These are phyloP conservation scores for Lethenteron reissneri DNA, from an alignment of 2,113 vertebrate genomes.

Conservation along the genomic window DNA sequence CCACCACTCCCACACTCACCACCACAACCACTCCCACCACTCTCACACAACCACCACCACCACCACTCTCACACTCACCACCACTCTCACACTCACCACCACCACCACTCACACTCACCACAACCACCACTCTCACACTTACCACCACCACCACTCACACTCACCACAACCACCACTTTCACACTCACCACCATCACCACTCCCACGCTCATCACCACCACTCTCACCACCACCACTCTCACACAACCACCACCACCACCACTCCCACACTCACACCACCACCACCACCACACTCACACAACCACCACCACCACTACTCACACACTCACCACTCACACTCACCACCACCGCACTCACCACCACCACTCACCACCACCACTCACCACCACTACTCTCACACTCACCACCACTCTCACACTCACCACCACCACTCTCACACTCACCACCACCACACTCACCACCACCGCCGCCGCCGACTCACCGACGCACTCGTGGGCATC, in stretches of 20 bases:
- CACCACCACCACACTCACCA: not conserved
- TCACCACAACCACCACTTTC: not conserved
- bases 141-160: not conserved
- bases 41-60: too few relatives aligned
- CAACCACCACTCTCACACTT: too few relatives aligned
- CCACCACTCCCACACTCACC: too few relatives aligned
- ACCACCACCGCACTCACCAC: not conserved
- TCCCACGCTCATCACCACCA: not conserved
- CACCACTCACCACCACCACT: not conserved
- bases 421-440: not conserved
- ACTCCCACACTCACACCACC: constrained; percentile 3
- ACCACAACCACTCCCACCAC: too few relatives aligned
- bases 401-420: not conserved
- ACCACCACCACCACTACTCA: not conserved
- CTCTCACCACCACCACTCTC: not conserved
- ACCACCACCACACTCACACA: not conserved
- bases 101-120: not conserved
- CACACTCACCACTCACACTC: not conserved
- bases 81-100: not conserved
- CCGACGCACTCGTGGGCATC: constrained; percentile 97
- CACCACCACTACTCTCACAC: not conserved
- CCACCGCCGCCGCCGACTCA: constrained; percentile 27
- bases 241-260: constrained; percentile 8
- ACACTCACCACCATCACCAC: not conserved
- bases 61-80: too few relatives aligned